Conservation (phyloP, 2,888 invertebrate genomes). For the Tinea trinotella region DNA sequence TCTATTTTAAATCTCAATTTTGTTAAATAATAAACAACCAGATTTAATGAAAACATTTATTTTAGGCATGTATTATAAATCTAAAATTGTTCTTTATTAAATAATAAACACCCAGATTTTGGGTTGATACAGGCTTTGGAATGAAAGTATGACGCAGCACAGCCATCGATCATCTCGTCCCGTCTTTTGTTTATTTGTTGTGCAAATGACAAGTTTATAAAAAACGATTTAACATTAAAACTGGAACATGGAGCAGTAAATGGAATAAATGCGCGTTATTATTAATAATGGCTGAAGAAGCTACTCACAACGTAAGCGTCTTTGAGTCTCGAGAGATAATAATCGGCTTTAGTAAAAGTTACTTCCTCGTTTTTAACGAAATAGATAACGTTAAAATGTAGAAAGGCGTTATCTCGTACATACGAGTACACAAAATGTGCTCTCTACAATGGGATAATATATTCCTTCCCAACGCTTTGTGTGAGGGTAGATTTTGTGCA, state of each 20-base stretch:
- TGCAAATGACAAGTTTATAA: slow-evolving; percentile 14
- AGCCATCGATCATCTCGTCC: slow-evolving; percentile 1
- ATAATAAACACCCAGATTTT: neutral
- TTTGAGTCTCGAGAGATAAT: too few relatives aligned
- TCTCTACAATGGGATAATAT: slow-evolving; percentile 7
- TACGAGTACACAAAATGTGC: slow-evolving; percentile 5
- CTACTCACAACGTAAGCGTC: too few relatives aligned
- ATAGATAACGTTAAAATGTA: neutral
- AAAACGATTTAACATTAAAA: neutral
- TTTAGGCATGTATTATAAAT: too few relatives aligned
- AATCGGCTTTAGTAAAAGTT: too few relatives aligned
- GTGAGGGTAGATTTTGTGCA: slow-evolving; percentile 9
- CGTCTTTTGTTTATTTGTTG: slow-evolving; percentile 7
- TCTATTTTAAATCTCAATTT: too few relatives aligned
- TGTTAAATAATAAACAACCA: too few relatives aligned
- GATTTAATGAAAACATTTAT: too few relatives aligned
- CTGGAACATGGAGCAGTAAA: too few relatives aligned
- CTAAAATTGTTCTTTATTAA: too few relatives aligned
- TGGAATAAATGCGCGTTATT: too few relatives aligned
- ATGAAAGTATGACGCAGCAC: slow-evolving; percentile 4
- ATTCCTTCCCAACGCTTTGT: slow-evolving; percentile 1
- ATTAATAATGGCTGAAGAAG: too few relatives aligned
- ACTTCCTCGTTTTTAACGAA: neutral
- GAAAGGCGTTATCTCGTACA: neutral
- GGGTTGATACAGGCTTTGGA: neutral